phyloP scores from a whole-genome alignment of 2,888 invertebrate species.

The Caenorhabditis virilis region DNA sequence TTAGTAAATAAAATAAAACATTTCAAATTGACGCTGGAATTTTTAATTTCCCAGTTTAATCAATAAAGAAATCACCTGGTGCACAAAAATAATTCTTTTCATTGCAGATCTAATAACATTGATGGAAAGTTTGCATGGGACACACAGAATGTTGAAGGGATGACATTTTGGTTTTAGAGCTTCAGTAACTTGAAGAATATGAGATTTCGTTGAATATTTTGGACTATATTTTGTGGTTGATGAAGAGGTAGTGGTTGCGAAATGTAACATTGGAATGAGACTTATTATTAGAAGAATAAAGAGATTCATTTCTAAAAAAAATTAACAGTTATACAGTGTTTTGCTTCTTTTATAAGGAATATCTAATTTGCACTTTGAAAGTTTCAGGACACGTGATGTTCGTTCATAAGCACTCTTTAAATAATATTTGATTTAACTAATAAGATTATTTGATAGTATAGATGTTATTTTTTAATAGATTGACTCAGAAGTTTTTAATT shows the following conservation, averaged over 20 bases:
- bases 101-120: slow-evolving; percentile 3
- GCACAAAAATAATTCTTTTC: slow-evolving; percentile 8
- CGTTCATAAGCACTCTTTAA: too few species aligned
- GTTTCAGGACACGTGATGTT: too few species aligned
- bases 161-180: not conserved
- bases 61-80: slow-evolving; percentile 6
- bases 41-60: too few species aligned
- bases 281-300: not conserved
- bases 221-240: not conserved
- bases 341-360: too few species aligned
- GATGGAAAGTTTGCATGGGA: slow-evolving; percentile 6
- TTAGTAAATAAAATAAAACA: not conserved
- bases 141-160: slow-evolving; percentile 9
- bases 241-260: not conserved
- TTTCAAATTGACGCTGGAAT: not conserved
- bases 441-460: too few species aligned
- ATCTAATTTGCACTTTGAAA: too few species aligned
- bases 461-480: too few species aligned
- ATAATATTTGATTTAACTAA: too few species aligned
- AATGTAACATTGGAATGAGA: not conserved
- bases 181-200: not conserved
- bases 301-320: too few species aligned
- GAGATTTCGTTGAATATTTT: not conserved
- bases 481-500: too few species aligned
- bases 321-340: too few species aligned